Base-by-base conservation (phyloP, 53 echinoderm and acorn worm genomes). In the Echinometra lucunter region DNA sequence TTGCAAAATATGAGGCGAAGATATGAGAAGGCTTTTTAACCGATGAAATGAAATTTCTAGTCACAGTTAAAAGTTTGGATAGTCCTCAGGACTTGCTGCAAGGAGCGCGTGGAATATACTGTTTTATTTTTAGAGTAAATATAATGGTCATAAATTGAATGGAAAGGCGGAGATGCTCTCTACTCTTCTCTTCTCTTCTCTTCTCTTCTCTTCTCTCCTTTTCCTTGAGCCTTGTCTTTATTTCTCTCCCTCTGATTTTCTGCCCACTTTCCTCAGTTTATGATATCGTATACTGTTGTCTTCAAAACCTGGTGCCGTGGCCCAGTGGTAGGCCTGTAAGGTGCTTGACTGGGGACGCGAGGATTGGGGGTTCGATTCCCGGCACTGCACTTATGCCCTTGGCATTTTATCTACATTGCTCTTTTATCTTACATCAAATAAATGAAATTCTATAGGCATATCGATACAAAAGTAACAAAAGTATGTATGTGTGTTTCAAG, bases 31-130 rank as follows among this genome's bases (percentile, higher is more conserved):
- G 8, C 19, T 27, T 25, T 25, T 19, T 10, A n/a, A 10, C 13
- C 88, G 49, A 53, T 88, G n/a, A 55, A 49, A 88, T 53, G 12
- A 80, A 88, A 88, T 88, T 88, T 88, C 88, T 53, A 88, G 88
- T 49, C 88, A 88, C 88, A 55, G 88, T 88, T 88, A 88, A 88
- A 88, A 55, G 88, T 88, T 88, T 88, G 57, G 88, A 88, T 55
- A 88, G 32, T 18, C 49, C 88, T 0, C 34, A n/a, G 88, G 88
- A 88, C 13, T 34, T 23, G 88, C 53, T 57, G 9, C 6, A 30
- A 88, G 57, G 34, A 25, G 55, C 13, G 4, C 28, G 13, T 4
- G 88, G 34, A 88, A 88, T 55, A 88, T 57, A 88, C 28, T 55
- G 88, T 57, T n/a, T 49, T 88, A 88, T 88, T 88, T 88, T 49